These are phyloP conservation scores for Nestor notabilis DNA, from an alignment of 2,113 vertebrate species.

Conservation along the genomic window DNA sequence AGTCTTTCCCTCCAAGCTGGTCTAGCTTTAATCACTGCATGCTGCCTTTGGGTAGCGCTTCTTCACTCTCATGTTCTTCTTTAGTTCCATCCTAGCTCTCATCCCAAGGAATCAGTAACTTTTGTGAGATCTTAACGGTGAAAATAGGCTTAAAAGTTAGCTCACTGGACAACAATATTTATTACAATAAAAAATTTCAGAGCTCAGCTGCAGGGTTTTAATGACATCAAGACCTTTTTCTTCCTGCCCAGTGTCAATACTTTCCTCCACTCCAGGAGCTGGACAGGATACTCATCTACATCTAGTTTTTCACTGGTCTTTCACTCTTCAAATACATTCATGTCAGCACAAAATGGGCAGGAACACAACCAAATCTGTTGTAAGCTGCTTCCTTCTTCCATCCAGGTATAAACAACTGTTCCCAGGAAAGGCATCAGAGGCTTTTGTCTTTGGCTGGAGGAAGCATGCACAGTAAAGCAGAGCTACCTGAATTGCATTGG, in stretches of 20 bases:
- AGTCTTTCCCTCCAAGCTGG: background rate
- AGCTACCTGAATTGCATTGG: fast-evolving
- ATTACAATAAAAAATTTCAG: background rate
- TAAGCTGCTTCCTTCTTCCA: background rate
- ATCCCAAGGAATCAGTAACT: background rate
- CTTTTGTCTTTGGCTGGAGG: background rate
- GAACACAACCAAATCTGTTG: background rate
- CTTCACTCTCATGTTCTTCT: background rate
- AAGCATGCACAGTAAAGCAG: background rate
- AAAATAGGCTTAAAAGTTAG: background rate
- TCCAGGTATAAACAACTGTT: background rate
- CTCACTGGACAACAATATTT: background rate
- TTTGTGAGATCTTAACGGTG: background rate
- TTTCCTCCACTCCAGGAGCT: background rate
- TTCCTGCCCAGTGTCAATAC: background rate
- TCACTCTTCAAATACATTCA: background rate
- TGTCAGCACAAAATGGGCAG: background rate
- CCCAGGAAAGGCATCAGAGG: background rate
- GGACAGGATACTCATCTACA: background rate
- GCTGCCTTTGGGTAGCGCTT: background rate
- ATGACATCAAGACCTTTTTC: background rate
- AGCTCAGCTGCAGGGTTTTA: background rate
- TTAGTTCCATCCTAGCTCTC: background rate
- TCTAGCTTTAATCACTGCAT: background rate
- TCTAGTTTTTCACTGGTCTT: background rate